Base-by-base conservation (phyloP, 1,140 invertebrate species). In the Drosophila kohkoa region DNA sequence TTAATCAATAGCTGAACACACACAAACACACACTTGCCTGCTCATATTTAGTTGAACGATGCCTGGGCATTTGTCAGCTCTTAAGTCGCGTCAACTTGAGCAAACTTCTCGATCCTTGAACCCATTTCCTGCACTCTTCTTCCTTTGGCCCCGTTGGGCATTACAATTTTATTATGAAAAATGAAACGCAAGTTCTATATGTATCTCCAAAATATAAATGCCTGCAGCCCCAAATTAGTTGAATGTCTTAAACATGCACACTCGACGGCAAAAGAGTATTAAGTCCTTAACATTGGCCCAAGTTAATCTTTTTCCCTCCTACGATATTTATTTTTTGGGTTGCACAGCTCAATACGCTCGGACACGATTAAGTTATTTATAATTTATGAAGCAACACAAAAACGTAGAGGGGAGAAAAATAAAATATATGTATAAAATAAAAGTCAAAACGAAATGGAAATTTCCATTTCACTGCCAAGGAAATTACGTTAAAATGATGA, bases 351-450 rank as follows among this genome's bases (percentile, higher is more conserved):
- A 87, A 87, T 80, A 82, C 77, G 69, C 77, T 82, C 73, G 79
- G 77, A 79, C 81, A 82, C 77, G 81, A 83, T 78, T 86, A 83
- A 82, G 67, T 79, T 82, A 82, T 87, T 87, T 87, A 82, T 87
- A 87, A 87, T 87, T 87, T 87, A 87, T 87, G 79, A 67, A 67
- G 59, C 48, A 51, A 11, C 30, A 67, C 43, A 71, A 49, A 60
- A 64, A 28, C 15, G n/a, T 10, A 2, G n/a, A 35, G 28, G 35
- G 20, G 20, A 25, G 28, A 38, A 25, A 48, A 46, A 32, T 11
- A 32, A 13, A 38, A 48, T 20, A 49, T 49, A 20, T 41, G 32
- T 45, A 15, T 41, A 51, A 60, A n/a, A 60, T 62, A 67, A 67
- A 52, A 71, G 60, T 65, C 38, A 55, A 72, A 46, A 58, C 52